These are phyloP conservation scores for Rhinatrema bivittatum DNA, from an alignment of 2,797 vertebrate genomes.

Conservation along the genomic window DNA sequence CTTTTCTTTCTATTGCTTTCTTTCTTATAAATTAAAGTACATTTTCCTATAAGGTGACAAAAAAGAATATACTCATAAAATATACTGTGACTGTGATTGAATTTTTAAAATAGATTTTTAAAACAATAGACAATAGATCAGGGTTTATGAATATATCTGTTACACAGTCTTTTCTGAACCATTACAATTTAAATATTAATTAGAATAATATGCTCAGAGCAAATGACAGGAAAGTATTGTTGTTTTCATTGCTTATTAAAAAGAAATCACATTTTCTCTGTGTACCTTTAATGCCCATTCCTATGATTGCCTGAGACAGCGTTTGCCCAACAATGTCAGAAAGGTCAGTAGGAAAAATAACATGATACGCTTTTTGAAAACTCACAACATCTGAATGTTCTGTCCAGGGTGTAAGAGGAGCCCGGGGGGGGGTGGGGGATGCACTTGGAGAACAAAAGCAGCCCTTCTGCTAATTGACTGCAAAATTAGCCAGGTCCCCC, in stretches of 20 bases:
- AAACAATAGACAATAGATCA: no score
- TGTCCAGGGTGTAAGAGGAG: conserved; percentile 65
- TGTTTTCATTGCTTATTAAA: background rate
- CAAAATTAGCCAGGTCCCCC: conserved; percentile 90
- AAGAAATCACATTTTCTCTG: conserved; percentile 29
- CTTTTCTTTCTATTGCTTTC: no score
- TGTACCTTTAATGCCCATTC: conserved; percentile 46
- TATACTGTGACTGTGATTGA: no score
- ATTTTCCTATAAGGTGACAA: no score
- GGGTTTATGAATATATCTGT: no score
- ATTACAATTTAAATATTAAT: background rate
- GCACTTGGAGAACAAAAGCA: conserved; percentile 82
- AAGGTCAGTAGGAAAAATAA: conserved; percentile 69
- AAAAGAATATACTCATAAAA: no score
- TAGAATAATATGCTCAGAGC: background rate
- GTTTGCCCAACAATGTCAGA: conserved; percentile 80
- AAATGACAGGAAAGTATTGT: conserved; percentile 6
- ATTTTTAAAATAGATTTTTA: no score
- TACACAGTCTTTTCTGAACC: no score
- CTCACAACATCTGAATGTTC: conserved; percentile 58
- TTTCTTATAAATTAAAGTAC: no score
- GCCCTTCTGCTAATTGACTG: conserved; percentile 99
- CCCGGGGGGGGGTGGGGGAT: conserved; percentile 59
- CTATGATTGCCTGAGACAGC: conserved; percentile 65
- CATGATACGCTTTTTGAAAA: conserved; percentile 66